Percentiles rank a stretch among this genome's conserved stretches.
Conservation (phyloP, 2,113 vertebrate genomes). For the Apaloderma vittatum region DNA sequence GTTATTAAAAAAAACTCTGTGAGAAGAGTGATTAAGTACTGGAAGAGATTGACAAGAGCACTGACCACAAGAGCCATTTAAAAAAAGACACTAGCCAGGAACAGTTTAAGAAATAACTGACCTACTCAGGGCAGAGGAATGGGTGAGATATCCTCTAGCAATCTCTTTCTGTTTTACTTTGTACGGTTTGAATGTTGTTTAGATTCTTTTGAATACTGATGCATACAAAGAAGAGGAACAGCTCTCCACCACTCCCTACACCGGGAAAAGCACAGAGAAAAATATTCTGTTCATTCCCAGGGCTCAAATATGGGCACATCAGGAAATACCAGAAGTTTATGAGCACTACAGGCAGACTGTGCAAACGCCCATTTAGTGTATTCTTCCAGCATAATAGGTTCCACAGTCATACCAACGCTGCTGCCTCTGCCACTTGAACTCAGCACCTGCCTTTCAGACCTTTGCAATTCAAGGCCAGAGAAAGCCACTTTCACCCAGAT, state of each 20-base stretch:
- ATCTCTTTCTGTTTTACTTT: not conserved
- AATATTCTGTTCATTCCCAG: not conserved
- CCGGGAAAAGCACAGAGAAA: not conserved
- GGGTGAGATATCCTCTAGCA: not conserved
- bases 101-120: not conserved
- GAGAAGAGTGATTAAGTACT: not conserved
- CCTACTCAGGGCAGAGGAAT: fast-evolving
- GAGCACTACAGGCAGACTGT: not conserved
- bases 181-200: fast-evolving
- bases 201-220: too few species aligned
- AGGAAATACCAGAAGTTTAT: not conserved
- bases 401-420: fast-evolving
- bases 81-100: not conserved
- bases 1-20: not conserved
- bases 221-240: not conserved
- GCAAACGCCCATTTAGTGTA: fast-evolving
- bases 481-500: not conserved
- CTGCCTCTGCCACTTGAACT: not conserved
- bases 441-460: not conserved
- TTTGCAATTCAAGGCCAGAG: not conserved
- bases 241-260: not conserved
- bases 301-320: fast-evolving
- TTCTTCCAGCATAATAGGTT: fast-evolving
- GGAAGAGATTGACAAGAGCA: not conserved
- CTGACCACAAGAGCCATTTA: not conserved